Evolutionary conservation across 2,113 vertebrate species (phyloP), one percentile per base, ranked within the genome.

Genomic region (Entomyzon cyanotis): DNA sequence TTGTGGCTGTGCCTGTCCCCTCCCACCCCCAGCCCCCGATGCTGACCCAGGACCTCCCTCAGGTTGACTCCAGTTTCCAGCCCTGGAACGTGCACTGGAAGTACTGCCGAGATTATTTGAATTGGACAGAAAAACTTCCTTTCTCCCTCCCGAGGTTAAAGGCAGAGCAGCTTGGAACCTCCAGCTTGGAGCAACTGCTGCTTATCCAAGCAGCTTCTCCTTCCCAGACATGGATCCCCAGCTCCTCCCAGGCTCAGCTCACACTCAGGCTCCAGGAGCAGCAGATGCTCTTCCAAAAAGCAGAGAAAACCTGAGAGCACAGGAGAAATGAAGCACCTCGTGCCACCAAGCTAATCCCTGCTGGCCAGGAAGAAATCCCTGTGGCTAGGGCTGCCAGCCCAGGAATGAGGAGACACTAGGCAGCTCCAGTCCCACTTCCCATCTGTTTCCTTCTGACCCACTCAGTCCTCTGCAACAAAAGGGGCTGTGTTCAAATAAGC

Each of bases 181-280:
- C 37, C 59, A 53, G 49, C 53, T 89, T 0, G 0, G 70, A 87
- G 77, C 20, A 53, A 89, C 52, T 37, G 28, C 84, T 89, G 28
- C 87, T 85, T 46, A 80, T 80, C 85, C 94, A 95, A 92, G 77
- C 85, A 93, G 37, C 55, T 76, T 39, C 75, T 90, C 50, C 88
- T 76, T 93, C 83, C 67, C 59, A 83, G 79, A 60, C 47, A 1
- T 35, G 75, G n/a, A 69, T 41, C 75, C 75, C 59, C 80, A 81
- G 68, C 80, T 92, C 93, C 89, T 80, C 84, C 88, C 44, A 14
- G 69, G 84, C 73, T 69, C 28, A 21, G 86, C 71, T 1, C 0
- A 25, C 39, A 5, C n/a, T 62, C 28, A 74, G 88, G 84, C 73
- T 96, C 89, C 87, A 62, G 79, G 14, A 46, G 44, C 76, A 90